Evolutionary conservation across 2,797 vertebrate species (phyloP), one percentile per base, ranked within the genome.

Genomic region (Smutsia temminckii): DNA sequence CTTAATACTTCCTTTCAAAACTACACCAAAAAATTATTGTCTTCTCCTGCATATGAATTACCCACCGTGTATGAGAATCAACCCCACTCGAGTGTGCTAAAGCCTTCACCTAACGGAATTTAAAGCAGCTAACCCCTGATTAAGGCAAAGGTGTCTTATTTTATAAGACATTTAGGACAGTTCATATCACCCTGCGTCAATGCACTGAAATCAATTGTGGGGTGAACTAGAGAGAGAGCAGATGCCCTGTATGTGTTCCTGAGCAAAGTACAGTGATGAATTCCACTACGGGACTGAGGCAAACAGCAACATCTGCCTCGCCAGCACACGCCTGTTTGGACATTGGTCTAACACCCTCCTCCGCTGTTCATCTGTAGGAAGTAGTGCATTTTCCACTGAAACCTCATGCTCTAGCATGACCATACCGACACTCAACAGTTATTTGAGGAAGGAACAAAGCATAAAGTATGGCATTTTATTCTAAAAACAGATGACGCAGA

Each of bases 1-100:
- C 94, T 96, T 95, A 91, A 93, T 91, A 69, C 78, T 86, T 96
- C 74, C 78, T 95, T 95, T 94, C 79, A 95, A 84, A 96, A 46
- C 16, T 42, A 49, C 77, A 80, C 85, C 74, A 23, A 46, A 94
- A 86, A 86, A 86, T 20, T 59, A 53, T 3, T 4, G 46, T 37
- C 69, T 66, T 46, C 74, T 63, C 59, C 1, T 59, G 92, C 94
- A 77, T 94, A 78, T 11, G 18, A 96, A 95, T 96, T 81, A 95
- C 71, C 53, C 17, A 2, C 27, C 18, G 25, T 23, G 14, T 9
- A 34, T 78, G 13, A 89, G 79, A 55, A 37, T 59, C 9, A 32
- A 3, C 46, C 72, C 68, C 32, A 4, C 3, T 5, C 8, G 40
- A 66, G 85, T 20, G 49, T 23, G 51, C n/a, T 34, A 5, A 71